Conservation (phyloP, 2,888 invertebrate species). For the Pyrrhosoma nymphula region DNA sequence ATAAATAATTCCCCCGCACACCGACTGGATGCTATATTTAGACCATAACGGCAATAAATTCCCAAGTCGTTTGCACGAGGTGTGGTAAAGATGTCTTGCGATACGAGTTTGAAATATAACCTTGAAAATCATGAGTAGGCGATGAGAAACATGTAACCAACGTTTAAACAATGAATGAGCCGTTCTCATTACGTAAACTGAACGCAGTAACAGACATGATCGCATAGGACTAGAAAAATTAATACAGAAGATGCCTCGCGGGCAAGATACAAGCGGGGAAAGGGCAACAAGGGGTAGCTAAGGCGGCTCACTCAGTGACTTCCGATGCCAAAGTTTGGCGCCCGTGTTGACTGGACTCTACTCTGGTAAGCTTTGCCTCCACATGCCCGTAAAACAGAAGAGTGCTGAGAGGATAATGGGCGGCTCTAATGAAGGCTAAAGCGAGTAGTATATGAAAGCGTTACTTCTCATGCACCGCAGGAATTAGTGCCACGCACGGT, state of each 20-base stretch:
- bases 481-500: too few species aligned
- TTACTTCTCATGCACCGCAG: too few species aligned
- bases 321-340: too few species aligned
- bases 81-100: not conserved
- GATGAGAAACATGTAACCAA: not conserved
- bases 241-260: not conserved
- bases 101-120: not conserved
- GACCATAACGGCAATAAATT: not conserved
- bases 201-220: not conserved
- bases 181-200: not conserved
- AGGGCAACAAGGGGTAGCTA: not conserved
- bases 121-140: not conserved
- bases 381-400: too few species aligned
- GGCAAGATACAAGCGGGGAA: not conserved
- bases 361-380: too few species aligned
- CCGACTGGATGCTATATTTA: not conserved
- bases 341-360: too few species aligned
- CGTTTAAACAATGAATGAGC: not conserved
- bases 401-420: too few species aligned
- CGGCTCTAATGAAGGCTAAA: too few species aligned
- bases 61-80: not conserved
- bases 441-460: too few species aligned
- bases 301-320: not conserved
- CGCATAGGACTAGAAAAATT: too few species aligned
- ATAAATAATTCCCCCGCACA: not conserved